Evolutionary conservation across 2,113 vertebrate genomes (phyloP).

Genomic region (Podilymbus podiceps): DNA sequence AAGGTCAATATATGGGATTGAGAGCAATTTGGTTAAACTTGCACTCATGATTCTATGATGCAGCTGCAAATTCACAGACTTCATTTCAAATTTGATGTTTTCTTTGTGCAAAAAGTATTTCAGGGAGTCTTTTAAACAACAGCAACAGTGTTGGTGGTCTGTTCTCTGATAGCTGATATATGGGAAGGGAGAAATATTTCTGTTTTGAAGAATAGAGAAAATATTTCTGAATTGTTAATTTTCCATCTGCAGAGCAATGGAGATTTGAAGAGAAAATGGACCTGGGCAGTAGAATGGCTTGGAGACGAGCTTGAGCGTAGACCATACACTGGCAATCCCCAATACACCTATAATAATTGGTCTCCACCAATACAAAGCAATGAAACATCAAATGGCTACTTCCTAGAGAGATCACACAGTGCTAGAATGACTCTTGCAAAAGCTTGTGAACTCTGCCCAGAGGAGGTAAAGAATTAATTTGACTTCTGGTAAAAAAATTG

Average conservation of each 20-base stretch:
- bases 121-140: neutral
- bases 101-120: neutral
- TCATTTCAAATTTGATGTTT: neutral
- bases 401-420: constrained; percentile 98
- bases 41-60: neutral
- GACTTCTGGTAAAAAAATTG: neutral
- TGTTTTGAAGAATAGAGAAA: neutral
- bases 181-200: neutral
- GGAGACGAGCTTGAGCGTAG: constrained; percentile 96
- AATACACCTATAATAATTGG: constrained; percentile 99
- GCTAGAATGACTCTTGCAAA: constrained; percentile 99
- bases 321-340: constrained; percentile 95
- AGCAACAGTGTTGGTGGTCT: neutral
- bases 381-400: constrained; percentile 98
- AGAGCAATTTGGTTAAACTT: neutral
- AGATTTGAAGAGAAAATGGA: constrained; percentile 98
- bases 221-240: neutral
- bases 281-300: constrained; percentile 99
- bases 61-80: neutral
- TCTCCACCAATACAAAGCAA: constrained; percentile 98
- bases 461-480: constrained; percentile 85
- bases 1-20: neutral
- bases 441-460: constrained; percentile 98
- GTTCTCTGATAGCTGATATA: neutral
- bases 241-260: constrained; percentile 88